Base-by-base conservation (phyloP, 1,140 invertebrate genomes). In the Ectropis grisescens region DNA sequence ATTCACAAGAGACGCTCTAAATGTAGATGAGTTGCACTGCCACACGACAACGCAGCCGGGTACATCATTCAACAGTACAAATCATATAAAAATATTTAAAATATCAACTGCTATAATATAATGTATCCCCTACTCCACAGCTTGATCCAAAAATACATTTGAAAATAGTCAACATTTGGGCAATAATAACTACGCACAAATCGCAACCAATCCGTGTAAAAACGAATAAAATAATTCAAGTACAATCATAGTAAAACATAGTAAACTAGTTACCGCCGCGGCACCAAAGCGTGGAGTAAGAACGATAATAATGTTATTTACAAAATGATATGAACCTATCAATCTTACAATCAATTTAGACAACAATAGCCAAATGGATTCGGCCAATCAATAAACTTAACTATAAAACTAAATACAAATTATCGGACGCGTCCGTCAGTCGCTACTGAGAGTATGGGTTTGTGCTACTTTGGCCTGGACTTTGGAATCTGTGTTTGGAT, bases 1-100 rank as follows among this genome's bases (percentile, higher is more conserved):
- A 74, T 80, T 76, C 65, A 75, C 57, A 68, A n/a, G 61, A 70
- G 61, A 76, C 53, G 22, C 64, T 47, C 45, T 41, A 47, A 34
- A 55, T 40, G 49, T 37, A 43, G 35, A 54, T 52, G 43, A 50
- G 47, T 57, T 50, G 57, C 53, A 58, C 57, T 50, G 52, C 38
- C 36, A 50, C 16, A 30, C 14, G 23, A 8, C 16, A 4, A 19
- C 16, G 16, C 3, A 12, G 11, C 13, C 3, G 2, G 26, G 24
- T 14, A 12, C 13, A 11, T 29, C 37, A 14, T 15, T 29, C 15
- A 37, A 23, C 46, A 39, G 51, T 29, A 45, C 44, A 47, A 41
- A 22, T 43, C 39, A 38, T 37, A 43, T 32, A 42, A 41, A 36
- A 15, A 49, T 39, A 19, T n/a, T n/a, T 19, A 19, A 19, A 51